phyloP scores from a whole-genome alignment of 1,140 invertebrate genomes.

The Panagrolaimus sp. region DNA sequence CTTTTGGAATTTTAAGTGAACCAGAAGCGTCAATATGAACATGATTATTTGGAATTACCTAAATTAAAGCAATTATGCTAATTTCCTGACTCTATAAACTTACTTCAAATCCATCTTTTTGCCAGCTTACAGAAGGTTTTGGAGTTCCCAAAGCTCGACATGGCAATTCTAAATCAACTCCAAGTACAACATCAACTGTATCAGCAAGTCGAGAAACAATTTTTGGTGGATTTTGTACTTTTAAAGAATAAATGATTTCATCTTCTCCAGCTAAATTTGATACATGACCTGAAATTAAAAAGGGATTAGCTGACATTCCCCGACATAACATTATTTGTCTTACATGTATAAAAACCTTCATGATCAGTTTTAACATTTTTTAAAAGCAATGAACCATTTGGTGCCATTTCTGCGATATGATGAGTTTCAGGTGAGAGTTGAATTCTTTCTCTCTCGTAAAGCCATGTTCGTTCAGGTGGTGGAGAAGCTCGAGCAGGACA shows the following conservation, averaged over 20 bases:
- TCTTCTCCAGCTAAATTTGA: slow-evolving; percentile 48
- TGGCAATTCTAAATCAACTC: slow-evolving; percentile 45
- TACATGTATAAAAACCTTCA: slow-evolving; percentile 40
- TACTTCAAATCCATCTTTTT: slow-evolving; percentile 49
- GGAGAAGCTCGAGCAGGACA: slow-evolving; percentile 50
- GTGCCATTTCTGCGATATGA: slow-evolving; percentile 17
- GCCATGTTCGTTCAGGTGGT: slow-evolving; percentile 48
- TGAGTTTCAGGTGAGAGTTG: slow-evolving; percentile 7
- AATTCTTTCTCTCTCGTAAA: slow-evolving; percentile 42
- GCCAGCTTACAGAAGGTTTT: slow-evolving; percentile 58
- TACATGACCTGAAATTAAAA: too few species aligned
- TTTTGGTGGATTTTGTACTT: slow-evolving; percentile 33
- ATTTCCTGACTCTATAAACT: too few species aligned
- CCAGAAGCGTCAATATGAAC: background rate
- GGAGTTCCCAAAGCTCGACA: slow-evolving; percentile 62
- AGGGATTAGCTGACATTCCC: too few species aligned
- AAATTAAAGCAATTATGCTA: too few species aligned
- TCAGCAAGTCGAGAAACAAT: slow-evolving; percentile 42
- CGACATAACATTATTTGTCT: too few species aligned
- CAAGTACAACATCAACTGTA: slow-evolving; percentile 37
- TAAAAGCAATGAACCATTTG: slow-evolving; percentile 41
- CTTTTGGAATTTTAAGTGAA: background rate
- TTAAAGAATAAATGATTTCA: slow-evolving; percentile 34
- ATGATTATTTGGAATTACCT: slow-evolving; percentile 1
- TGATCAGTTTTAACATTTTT: slow-evolving; percentile 36